Evolutionary conservation across 2,113 vertebrate species (phyloP), one percentile per base, ranked within the genome.

Genomic region (Pterocles orientalis): DNA sequence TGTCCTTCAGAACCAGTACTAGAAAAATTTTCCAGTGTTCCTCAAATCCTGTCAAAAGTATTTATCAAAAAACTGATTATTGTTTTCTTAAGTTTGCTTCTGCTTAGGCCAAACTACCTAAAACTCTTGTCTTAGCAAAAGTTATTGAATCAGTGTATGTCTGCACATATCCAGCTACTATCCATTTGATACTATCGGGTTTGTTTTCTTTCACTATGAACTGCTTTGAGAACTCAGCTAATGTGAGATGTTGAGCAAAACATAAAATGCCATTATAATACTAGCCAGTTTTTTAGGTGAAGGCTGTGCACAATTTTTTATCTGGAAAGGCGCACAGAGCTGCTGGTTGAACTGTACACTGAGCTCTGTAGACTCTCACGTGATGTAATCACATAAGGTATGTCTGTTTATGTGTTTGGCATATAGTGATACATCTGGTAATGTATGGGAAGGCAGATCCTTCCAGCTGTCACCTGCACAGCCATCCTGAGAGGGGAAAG

Each of bases 391-490:
- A 3, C 4, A 3, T 17, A 14, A 76, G 13, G 12, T 7, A 14
- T 1, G 3, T 21, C 31, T 72, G 24, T 12, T 39, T n/a, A 4
- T 33, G 3, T 15, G 1, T 31, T 7, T n/a, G 77, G 6, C 13
- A 26, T 1, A 2, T 0, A 23, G 31, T 29, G 36, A 10, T 47
- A 31, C 39, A 12, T 25, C 14, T 41, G 5, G 3, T 6, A 28
- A 10, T 2, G 25, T 1, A 14, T 18, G 33, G 51, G 25, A 50
- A 21, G 8, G 26, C 39, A 31, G 21, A 36, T 17, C 39, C 48
- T 51, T 36, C 20, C 39, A 72, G 61, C 53, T 82, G 66, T 53
- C 25, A 5, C 1, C 0, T 14, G 20, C 0, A 2, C 34, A 73
- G 41, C 61, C 20, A 3, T 18, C n/a, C 20, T 23, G 18, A 34